phyloP scores from a whole-genome alignment of 2,888 invertebrate genomes.

The Drosophila pseudotalamancana region DNA sequence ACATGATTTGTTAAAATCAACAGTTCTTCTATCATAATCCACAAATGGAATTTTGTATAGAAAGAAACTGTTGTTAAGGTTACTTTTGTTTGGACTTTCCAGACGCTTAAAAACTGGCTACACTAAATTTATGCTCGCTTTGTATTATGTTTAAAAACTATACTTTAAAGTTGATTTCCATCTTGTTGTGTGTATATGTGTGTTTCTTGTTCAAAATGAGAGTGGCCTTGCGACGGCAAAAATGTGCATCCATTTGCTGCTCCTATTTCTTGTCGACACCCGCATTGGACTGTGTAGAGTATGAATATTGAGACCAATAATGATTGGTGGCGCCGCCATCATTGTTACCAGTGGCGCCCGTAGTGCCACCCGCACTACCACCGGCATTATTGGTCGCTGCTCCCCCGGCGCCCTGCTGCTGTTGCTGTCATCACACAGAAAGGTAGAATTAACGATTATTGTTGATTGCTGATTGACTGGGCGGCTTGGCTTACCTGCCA shows the following conservation, averaged over 20 bases:
- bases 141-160: constrained; percentile 58
- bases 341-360: constrained; percentile 55
- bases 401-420: constrained; percentile 57
- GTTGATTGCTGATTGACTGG: not conserved
- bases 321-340: constrained; percentile 78
- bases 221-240: constrained; percentile 16
- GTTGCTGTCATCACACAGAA: constrained; percentile 39
- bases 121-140: constrained; percentile 55
- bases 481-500: constrained; percentile 80
- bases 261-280: constrained; percentile 65
- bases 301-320: constrained; percentile 84
- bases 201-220: constrained; percentile 29
- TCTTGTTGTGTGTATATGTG: constrained; percentile 24
- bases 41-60: not conserved
- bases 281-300: constrained; percentile 77
- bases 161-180: constrained; percentile 53
- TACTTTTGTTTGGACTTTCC: constrained; percentile 36
- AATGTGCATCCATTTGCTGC: not conserved
- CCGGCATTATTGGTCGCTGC: constrained; percentile 52
- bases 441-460: not conserved
- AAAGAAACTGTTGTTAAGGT: constrained; percentile 25
- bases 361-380: constrained; percentile 33
- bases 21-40: constrained; percentile 12
- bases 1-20: constrained; percentile 33
- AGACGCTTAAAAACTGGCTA: constrained; percentile 60